These are phyloP conservation scores for Platysternon megacephalum DNA, from an alignment of 2,113 vertebrate species.

Conservation along the genomic window DNA sequence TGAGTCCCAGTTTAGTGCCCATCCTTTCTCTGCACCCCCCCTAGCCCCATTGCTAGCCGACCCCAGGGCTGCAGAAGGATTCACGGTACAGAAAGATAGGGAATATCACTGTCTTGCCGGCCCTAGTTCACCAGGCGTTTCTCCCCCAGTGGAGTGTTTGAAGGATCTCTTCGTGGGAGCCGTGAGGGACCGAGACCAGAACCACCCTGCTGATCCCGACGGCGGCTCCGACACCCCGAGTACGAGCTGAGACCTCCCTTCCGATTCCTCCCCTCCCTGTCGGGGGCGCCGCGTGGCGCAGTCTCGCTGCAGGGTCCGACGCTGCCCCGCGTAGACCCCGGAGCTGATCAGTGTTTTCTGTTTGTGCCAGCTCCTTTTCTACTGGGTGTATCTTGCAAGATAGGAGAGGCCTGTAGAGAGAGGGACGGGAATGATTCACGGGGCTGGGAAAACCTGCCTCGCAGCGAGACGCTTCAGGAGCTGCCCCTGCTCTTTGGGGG, in stretches of 20 bases:
- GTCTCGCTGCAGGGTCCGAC: background rate
- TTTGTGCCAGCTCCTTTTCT: background rate
- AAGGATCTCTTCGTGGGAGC: conserved; percentile 85
- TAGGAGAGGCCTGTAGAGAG: background rate
- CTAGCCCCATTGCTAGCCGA: accelerated
- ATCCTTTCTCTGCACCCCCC: background rate
- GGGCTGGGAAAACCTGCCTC: background rate
- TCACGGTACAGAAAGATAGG: no score
- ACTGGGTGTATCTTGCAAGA: background rate
- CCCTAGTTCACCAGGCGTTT: background rate
- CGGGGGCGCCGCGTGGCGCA: background rate
- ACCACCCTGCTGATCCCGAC: conserved; percentile 27
- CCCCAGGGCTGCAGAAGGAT: background rate
- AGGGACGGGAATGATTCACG: background rate
- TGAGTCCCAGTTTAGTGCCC: background rate
- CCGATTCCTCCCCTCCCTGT: background rate
- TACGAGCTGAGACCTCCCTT: background rate
- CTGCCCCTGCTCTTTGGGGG: background rate
- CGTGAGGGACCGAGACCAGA: conserved; percentile 74
- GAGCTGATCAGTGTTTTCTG: background rate
- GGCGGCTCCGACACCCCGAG: conserved; percentile 71
- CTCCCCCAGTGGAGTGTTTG: conserved; percentile 84
- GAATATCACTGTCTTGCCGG: background rate
- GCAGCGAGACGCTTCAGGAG: background rate
- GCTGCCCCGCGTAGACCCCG: background rate